phyloP scores from a whole-genome alignment of 2,113 vertebrate genomes.

The Corythaeola cristata region DNA sequence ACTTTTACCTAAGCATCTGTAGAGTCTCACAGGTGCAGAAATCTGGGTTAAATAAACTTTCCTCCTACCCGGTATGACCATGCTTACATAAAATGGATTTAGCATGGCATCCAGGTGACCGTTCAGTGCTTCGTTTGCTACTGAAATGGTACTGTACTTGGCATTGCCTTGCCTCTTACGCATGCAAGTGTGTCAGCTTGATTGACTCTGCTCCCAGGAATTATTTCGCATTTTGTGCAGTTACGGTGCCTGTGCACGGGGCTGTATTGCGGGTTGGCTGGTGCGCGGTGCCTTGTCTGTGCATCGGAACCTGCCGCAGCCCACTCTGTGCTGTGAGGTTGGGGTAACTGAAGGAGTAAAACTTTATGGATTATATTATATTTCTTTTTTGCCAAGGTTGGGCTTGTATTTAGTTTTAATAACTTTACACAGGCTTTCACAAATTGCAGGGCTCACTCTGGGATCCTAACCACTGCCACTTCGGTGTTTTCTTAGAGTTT shows the following conservation, averaged over 20 bases:
- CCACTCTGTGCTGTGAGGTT: background rate
- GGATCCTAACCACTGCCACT: background rate
- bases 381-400: background rate
- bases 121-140: background rate
- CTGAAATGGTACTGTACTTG: background rate
- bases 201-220: background rate
- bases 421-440: background rate
- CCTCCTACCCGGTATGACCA: rapidly evolving
- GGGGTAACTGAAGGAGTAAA: background rate
- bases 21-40: background rate
- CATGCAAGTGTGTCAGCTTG: background rate
- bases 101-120: background rate
- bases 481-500: background rate
- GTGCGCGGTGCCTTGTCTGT: rapidly evolving
- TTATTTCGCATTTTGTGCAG: background rate
- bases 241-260: background rate
- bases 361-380: background rate
- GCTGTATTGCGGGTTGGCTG: rapidly evolving
- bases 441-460: background rate
- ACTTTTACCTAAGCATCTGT: background rate
- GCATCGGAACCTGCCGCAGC: background rate
- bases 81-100: background rate
- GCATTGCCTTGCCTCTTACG: background rate
- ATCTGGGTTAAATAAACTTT: background rate
- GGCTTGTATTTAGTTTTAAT: background rate